These are phyloP conservation scores for Nestor notabilis DNA, from an alignment of 2,113 vertebrate species.

Conservation along the genomic window DNA sequence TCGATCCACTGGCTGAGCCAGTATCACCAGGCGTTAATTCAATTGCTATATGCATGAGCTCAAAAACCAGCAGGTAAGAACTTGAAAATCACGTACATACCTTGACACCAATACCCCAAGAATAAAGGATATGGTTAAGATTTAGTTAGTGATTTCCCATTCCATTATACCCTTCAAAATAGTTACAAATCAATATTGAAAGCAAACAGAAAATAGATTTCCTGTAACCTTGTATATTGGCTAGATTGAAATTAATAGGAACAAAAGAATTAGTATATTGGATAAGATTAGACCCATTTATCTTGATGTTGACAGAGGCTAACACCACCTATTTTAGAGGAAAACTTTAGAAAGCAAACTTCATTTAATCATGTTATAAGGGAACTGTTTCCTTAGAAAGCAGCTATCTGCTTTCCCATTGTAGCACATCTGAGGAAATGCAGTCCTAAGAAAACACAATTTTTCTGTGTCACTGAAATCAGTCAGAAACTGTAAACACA, in stretches of 20 bases:
- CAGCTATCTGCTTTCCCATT: not conserved
- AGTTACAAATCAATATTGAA: conserved; percentile 19
- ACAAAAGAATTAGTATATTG: not conserved
- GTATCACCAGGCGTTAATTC: not conserved
- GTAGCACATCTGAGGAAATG: not conserved
- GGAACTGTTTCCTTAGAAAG: not conserved
- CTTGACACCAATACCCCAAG: not conserved
- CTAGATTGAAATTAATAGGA: conserved; percentile 7
- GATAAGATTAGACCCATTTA: not conserved
- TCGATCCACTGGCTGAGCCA: not conserved
- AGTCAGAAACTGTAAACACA: not conserved
- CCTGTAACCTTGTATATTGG: not conserved
- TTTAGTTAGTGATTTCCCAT: conserved; percentile 6
- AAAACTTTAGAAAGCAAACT: not conserved
- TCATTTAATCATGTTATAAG: not conserved
- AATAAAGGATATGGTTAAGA: not conserved
- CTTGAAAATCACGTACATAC: not conserved
- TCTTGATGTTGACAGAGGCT: not conserved
- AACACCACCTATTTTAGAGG: not conserved
- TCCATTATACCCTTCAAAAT: not conserved
- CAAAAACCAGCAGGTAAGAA: not conserved
- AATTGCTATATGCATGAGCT: not conserved
- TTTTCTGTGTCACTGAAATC: not conserved
- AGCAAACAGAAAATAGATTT: conserved; percentile 21
- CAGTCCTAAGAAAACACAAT: not conserved